phyloP scores from a whole-genome alignment of 2,888 invertebrate species.

The Julus scandinavius region DNA sequence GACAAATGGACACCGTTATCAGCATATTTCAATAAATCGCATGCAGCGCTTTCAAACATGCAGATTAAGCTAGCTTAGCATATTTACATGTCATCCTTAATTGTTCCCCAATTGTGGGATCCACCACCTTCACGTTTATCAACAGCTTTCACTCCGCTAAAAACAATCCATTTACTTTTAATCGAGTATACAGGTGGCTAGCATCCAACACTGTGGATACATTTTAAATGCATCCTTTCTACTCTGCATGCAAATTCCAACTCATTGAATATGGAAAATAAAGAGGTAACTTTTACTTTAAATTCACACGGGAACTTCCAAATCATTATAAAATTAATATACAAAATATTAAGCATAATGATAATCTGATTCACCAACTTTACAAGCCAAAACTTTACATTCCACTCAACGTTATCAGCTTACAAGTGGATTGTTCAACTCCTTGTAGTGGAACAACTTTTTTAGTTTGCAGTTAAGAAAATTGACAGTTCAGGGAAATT shows the following conservation, averaged over 20 bases:
- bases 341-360: no score
- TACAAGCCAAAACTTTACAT: no score
- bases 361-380: no score
- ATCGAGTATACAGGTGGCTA: conserved; percentile 62
- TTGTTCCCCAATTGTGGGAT: conserved; percentile 95
- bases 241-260: not conserved
- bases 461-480: no score
- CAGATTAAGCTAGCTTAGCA: conserved; percentile 63
- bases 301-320: no score
- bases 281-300: not conserved
- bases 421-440: no score
- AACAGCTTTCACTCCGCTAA: conserved; percentile 86
- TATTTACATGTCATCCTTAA: conserved; percentile 88
- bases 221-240: not conserved
- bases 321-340: no score
- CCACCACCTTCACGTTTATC: conserved; percentile 96
- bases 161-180: conserved; percentile 44
- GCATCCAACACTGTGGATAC: not conserved
- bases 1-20: not conserved
- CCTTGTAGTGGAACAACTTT: no score
- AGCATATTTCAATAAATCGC: not conserved
- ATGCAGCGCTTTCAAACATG: not conserved
- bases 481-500: no score
- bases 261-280: not conserved
- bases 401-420: no score